phyloP scores from a whole-genome alignment of 2,888 invertebrate genomes.

The Podabrus alpinus region DNA sequence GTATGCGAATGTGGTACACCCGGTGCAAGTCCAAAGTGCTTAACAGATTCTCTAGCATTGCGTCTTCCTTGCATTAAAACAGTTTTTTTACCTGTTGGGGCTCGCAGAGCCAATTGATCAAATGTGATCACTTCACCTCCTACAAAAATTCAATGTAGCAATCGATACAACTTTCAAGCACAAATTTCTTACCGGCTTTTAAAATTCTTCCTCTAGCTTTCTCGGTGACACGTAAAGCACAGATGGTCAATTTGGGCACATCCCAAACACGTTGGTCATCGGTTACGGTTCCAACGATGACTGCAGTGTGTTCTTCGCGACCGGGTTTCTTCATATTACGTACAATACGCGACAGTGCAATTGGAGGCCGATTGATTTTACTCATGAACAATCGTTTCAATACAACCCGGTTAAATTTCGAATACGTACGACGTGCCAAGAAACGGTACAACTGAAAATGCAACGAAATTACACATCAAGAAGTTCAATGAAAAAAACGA shows the following conservation, averaged over 20 bases:
- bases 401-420: constrained; percentile 96
- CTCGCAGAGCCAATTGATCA: constrained; percentile 92
- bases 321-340: constrained; percentile 88
- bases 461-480: constrained; percentile 2
- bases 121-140: constrained; percentile 96
- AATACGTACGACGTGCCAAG: constrained; percentile 92
- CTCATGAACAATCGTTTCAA: constrained; percentile 97
- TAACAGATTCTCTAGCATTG: constrained; percentile 91
- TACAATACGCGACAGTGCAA: constrained; percentile 86
- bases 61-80: constrained; percentile 93
- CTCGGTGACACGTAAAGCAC: constrained; percentile 94
- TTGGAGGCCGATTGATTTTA: constrained; percentile 90
- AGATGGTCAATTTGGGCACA: constrained; percentile 91
- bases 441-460: constrained; percentile 87
- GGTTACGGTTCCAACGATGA: constrained; percentile 93
- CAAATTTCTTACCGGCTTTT: constrained; percentile 80
- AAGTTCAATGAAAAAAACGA: constrained; percentile 10
- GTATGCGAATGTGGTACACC: constrained; percentile 97
- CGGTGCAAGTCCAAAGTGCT: constrained; percentile 97
- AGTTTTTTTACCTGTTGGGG: constrained; percentile 94
- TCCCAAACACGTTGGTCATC: constrained; percentile 91
- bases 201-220: constrained; percentile 94
- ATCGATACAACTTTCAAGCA: not conserved
- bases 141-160: constrained; percentile 28
- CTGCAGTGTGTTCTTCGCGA: constrained; percentile 84